phyloP scores from a whole-genome alignment of 1,140 invertebrate genomes.

The Papilio machaon region DNA sequence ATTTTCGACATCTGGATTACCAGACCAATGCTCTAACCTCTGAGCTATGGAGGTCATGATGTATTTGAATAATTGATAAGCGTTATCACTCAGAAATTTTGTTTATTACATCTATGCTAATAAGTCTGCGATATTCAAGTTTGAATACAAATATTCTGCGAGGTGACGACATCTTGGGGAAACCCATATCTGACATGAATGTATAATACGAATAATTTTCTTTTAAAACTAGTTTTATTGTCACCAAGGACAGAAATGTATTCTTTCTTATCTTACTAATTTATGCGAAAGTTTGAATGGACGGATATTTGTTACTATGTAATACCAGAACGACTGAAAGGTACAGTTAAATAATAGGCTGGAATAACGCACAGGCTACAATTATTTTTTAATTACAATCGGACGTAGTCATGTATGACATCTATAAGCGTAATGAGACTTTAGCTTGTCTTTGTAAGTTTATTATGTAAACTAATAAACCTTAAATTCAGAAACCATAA shows the following conservation, averaged over 20 bases:
- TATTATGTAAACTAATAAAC: no score
- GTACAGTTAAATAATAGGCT: no score
- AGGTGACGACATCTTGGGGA: slow-evolving; percentile 1
- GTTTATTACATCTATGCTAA: not conserved
- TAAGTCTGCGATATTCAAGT: not conserved
- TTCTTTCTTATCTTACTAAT: not conserved
- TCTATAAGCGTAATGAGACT: no score
- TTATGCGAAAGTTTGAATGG: not conserved
- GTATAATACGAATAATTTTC: not conserved
- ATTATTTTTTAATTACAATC: no score
- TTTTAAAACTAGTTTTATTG: not conserved
- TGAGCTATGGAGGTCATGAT: slow-evolving; percentile 28
- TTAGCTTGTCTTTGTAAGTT: no score
- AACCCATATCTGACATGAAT: slow-evolving; percentile 3
- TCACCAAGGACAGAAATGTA: slow-evolving; percentile 1
- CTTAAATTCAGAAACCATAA: not conserved
- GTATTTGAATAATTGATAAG: not conserved
- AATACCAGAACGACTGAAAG: no score
- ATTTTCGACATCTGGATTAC: slow-evolving; percentile 34
- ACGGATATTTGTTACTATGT: no score
- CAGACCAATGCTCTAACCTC: slow-evolving; percentile 28
- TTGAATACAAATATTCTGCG: not conserved
- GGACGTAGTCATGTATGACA: no score
- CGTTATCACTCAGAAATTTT: not conserved
- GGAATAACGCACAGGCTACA: no score